Evolutionary conservation across 2,888 invertebrate species (phyloP), one percentile per base, ranked within the genome.

Genomic region (Drosophila silvestris): DNA sequence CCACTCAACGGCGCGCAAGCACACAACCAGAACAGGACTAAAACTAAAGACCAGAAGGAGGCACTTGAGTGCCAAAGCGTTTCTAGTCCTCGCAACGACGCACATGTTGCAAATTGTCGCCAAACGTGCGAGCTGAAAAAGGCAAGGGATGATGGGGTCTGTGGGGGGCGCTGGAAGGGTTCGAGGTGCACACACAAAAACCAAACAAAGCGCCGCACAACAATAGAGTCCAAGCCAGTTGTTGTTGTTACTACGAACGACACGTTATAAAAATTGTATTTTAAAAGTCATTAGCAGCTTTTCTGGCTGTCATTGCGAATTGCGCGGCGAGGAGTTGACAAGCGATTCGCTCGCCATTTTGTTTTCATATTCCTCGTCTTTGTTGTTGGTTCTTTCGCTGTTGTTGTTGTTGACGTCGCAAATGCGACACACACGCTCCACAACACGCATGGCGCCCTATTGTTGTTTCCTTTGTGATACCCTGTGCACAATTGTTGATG

Each of bases 271-370:
- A 82, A 82, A 76, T 79, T 76, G 82, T 73, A 82, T 74, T 92
- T 91, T 87, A 85, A 91, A 92, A 92, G 91, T 92, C 92, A 92
- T 92, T 91, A 92, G 92, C 91, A 91, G 91, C 83, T 91, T 90
- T 86, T 77, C 87, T 83, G 77, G 75, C 83, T 78, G 82, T 78
- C 78, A 77, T 81, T 70, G 68, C 47, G 80, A 70, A 54, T 64
- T 44, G 67, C 35, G 47, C 62, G 61, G 35, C 37, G 53, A 62
- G 63, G 66, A 65, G 65, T 58, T 76, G 74, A 79, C 75, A 78
- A 68, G 62, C 70, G 70, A 59, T 69, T 60, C 59, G 51, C 53
- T 81, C 60, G 65, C 74, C 67, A 70, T 74, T 81, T 79, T 78
- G 64, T 68, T 74, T 52, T 61, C 26, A 56, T 56, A 37, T 30